Percentiles rank a stretch among this genome's conserved stretches.
phyloP scores from a whole-genome alignment of 2,113 vertebrate genomes.

The Platysternon megacephalum region DNA sequence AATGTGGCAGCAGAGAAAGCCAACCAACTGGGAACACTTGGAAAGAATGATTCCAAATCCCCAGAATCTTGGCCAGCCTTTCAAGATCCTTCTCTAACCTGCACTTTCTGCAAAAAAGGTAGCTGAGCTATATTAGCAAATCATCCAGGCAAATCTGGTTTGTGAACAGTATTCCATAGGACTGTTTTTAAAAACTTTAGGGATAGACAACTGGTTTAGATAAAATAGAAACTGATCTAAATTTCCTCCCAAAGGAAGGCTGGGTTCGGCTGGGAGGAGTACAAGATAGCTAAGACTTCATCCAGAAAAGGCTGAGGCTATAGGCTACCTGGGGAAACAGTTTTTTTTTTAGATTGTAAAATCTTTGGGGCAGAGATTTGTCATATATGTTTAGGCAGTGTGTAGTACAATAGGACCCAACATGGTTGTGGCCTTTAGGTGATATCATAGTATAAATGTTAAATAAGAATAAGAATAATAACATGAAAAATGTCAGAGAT shows the following conservation, averaged over 20 bases:
- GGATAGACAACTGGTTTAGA: background rate
- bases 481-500: background rate
- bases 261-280: background rate
- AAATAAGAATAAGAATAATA: background rate
- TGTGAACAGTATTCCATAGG: background rate
- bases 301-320: background rate
- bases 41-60: background rate
- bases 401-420: background rate
- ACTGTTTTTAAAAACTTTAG: background rate
- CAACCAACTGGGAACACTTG: background rate
- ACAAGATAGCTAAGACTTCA: background rate
- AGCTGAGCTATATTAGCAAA: background rate
- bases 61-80: background rate
- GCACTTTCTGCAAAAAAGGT: background rate
- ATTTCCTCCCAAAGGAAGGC: background rate
- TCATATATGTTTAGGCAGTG: background rate
- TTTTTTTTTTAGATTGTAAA: background rate
- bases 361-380: background rate
- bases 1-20: background rate
- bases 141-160: background rate
- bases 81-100: background rate
- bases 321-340: background rate
- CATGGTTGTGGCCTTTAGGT: background rate
- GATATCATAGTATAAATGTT: background rate
- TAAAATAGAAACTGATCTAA: background rate